These are phyloP conservation scores for Hyposmocoma kahamanoa DNA, from an alignment of 1,140 invertebrate species.

Conservation along the genomic window DNA sequence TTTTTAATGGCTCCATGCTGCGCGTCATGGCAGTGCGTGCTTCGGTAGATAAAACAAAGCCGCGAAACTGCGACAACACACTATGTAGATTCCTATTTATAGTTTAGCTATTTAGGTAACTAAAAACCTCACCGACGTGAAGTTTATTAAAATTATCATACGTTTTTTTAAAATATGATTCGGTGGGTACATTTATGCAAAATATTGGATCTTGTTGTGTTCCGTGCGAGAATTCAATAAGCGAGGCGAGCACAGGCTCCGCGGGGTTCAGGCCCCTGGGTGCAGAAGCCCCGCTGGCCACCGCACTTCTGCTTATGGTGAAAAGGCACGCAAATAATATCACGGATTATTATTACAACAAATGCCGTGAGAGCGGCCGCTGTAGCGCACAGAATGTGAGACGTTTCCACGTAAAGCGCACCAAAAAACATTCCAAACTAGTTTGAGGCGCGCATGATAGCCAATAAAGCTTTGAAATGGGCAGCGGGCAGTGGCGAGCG, in stretches of 20 bases:
- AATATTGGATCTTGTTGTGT: conserved; percentile 25
- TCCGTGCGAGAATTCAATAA: conserved; percentile 59
- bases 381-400: conserved; percentile 30
- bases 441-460: conserved; percentile 60
- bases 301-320: conserved; percentile 38
- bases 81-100: too few relatives aligned
- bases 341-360: conserved; percentile 37
- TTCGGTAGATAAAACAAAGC: too few relatives aligned
- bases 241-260: conserved; percentile 23
- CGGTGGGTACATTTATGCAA: conserved; percentile 19
- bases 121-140: too few relatives aligned
- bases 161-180: too few relatives aligned
- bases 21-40: too few relatives aligned
- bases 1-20: too few relatives aligned
- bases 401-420: conserved; percentile 56
- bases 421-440: conserved; percentile 59
- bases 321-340: conserved; percentile 52
- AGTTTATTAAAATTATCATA: too few relatives aligned
- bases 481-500: conserved; percentile 44
- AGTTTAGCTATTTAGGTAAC: too few relatives aligned
- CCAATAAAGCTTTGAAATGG: conserved; percentile 61
- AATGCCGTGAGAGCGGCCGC: conserved; percentile 50
- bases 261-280: conserved; percentile 51
- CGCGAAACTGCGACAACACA: too few relatives aligned
- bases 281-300: conserved; percentile 38